phyloP scores from a whole-genome alignment of 2,797 vertebrate species.

The Melopsittacus undulatus region DNA sequence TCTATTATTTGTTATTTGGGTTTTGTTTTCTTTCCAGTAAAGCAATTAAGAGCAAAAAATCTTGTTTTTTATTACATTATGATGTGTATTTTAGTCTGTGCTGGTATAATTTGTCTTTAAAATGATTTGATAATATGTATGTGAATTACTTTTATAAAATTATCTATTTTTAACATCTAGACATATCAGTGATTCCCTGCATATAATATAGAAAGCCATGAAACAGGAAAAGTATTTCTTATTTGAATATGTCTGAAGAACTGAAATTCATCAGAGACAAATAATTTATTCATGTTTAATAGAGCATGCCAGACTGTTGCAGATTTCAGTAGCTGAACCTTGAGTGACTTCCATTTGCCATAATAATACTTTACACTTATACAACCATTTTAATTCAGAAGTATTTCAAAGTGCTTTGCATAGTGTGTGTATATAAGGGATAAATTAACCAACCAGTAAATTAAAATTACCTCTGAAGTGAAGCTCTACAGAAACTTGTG shows the following conservation, averaged over 20 bases:
- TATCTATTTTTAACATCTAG: not conserved
- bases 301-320: not conserved
- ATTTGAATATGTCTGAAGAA: not conserved
- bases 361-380: not conserved
- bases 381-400: not conserved
- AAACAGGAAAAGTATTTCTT: not conserved
- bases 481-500: not conserved
- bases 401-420: not conserved
- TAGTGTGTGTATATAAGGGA: not conserved
- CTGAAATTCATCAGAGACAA: not conserved
- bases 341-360: constrained; percentile 9
- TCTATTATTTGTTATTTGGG: not conserved
- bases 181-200: not conserved
- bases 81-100: not conserved
- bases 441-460: constrained; percentile 29
- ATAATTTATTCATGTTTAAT: constrained; percentile 26
- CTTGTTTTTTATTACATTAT: not conserved
- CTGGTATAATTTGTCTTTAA: not conserved
- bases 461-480: not conserved
- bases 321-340: constrained; percentile 12
- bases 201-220: not conserved
- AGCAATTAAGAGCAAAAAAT: not conserved
- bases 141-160: not conserved
- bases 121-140: not conserved
- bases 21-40: not conserved